These are phyloP conservation scores for Globodera rostochiensis DNA, from an alignment of 1,140 invertebrate genomes.

Conservation along the genomic window DNA sequence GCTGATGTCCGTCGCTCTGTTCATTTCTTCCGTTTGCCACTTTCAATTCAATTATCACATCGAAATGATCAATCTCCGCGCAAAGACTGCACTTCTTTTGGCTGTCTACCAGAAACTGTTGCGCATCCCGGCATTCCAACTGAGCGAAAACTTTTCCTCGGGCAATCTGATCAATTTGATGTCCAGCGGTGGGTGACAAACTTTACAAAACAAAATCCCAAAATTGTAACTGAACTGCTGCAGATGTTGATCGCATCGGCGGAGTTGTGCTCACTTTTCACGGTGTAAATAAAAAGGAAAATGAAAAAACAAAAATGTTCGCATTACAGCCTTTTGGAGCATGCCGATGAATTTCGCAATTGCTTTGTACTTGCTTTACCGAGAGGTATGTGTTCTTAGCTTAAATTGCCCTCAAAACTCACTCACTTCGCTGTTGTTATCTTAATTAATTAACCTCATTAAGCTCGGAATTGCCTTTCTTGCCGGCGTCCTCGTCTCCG, in stretches of 20 bases:
- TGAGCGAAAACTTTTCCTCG: conserved; percentile 47
- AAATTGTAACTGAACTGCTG: conserved; percentile 60
- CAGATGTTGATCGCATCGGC: conserved; percentile 86
- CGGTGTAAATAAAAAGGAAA: conserved; percentile 66
- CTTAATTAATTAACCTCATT: background rate
- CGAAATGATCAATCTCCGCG: conserved; percentile 81
- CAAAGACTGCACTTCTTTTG: conserved; percentile 76
- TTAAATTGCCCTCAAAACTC: too few species aligned
- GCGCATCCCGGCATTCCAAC: conserved; percentile 65
- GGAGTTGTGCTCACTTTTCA: conserved; percentile 95
- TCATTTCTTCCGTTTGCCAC: conserved; percentile 76
- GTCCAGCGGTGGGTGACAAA: conserved; percentile 71
- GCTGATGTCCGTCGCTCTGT: conserved; percentile 65
- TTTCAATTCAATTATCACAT: conserved; percentile 88
- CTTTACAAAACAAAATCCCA: background rate
- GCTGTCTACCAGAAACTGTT: conserved; percentile 82
- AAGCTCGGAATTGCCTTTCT: conserved; percentile 89
- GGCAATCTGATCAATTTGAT: conserved; percentile 83
- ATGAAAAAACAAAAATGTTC: conserved; percentile 4
- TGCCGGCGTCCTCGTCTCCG: conserved; percentile 81
- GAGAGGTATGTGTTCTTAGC: conserved; percentile 62
- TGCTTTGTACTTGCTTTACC: conserved; percentile 67
- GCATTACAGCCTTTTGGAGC: conserved; percentile 78
- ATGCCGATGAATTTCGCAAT: conserved; percentile 80
- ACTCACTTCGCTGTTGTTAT: too few species aligned